These are phyloP conservation scores for Tipula helvola DNA, from an alignment of 2,888 invertebrate species.

Conservation along the genomic window DNA sequence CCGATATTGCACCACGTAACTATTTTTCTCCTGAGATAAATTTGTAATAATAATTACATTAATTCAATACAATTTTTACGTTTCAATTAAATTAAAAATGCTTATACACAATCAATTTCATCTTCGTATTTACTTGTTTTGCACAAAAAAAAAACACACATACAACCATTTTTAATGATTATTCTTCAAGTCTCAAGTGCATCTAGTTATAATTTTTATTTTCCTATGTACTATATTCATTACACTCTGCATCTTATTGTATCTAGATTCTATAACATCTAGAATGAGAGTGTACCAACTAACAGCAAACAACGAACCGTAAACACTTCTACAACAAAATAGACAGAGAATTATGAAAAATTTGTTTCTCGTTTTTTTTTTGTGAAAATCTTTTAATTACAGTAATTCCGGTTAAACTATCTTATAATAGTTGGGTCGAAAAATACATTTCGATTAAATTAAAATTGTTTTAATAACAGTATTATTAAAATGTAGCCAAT, in stretches of 20 bases:
- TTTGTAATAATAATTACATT: neutral
- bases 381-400: neutral
- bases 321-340: neutral
- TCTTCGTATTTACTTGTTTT: neutral
- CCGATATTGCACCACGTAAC: neutral
- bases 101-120: neutral
- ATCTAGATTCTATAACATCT: neutral
- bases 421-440: neutral
- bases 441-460: neutral
- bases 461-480: neutral
- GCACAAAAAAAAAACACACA: neutral
- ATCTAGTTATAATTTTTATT: neutral
- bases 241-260: neutral
- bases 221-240: neutral
- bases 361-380: neutral
- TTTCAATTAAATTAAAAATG: neutral
- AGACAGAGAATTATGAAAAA: neutral
- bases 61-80: neutral
- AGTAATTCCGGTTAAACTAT: neutral
- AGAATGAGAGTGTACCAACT: neutral
- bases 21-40: neutral
- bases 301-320: neutral
- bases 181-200: neutral
- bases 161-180: neutral
- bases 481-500: neutral